Percentiles rank a stretch among this genome's conserved stretches.
Conservation (phyloP, 2,888 invertebrate species). For the Nephrotoma guestfalica region DNA sequence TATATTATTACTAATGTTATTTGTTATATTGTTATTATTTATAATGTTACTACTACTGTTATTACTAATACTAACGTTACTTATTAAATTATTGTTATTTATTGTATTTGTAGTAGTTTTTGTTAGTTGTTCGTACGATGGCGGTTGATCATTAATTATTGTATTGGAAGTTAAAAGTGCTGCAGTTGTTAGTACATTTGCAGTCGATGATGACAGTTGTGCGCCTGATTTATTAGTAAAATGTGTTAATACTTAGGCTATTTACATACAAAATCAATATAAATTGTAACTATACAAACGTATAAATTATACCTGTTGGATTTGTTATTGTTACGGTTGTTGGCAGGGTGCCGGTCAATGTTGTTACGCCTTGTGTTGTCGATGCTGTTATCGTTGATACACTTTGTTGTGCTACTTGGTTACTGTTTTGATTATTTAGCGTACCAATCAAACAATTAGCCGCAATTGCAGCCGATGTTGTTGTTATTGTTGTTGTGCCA, state of each 20-base stretch:
- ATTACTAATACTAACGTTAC: conserved; percentile 16
- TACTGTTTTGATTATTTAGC: background rate
- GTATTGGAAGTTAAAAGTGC: conserved; percentile 7
- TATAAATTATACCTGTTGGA: background rate
- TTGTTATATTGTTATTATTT: conserved; percentile 17
- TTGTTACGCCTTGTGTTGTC: conserved; percentile 16
- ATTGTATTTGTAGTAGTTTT: conserved; percentile 13
- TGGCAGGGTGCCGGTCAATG: conserved; percentile 12
- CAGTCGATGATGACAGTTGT: background rate
- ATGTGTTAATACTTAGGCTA: background rate
- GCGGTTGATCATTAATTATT: background rate
- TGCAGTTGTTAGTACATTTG: background rate
- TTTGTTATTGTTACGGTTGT: conserved; percentile 13
- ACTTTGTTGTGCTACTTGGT: conserved; percentile 12
- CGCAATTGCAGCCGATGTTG: conserved; percentile 17
- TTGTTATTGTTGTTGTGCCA: conserved; percentile 36
- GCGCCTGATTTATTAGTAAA: background rate
- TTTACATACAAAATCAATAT: background rate
- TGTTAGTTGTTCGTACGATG: conserved; percentile 5
- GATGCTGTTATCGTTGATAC: conserved; percentile 9
- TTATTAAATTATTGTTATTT: conserved; percentile 17
- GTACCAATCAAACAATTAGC: background rate
- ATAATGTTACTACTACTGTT: conserved; percentile 4
- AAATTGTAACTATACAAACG: conserved; percentile 9
- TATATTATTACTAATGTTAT: conserved; percentile 17